phyloP scores from a whole-genome alignment of 2,888 invertebrate species.

The Criorhina ranunculi region DNA sequence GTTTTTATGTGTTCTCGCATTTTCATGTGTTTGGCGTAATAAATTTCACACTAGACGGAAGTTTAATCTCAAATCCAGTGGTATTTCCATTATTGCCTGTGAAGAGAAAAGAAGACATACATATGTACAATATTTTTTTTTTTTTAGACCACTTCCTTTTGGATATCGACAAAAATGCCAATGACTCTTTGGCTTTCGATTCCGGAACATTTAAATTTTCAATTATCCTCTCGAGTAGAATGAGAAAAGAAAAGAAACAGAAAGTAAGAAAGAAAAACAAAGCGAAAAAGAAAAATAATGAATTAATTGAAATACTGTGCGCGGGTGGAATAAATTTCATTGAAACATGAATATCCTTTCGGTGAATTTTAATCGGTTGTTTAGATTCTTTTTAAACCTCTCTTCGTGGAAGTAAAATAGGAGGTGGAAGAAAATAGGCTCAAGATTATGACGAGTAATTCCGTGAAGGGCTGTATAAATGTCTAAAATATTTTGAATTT shows the following conservation, averaged over 20 bases:
- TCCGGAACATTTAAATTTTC: slow-evolving; percentile 47
- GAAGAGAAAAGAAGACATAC: neutral
- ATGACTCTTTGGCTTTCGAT: slow-evolving; percentile 20
- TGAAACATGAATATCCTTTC: slow-evolving; percentile 7
- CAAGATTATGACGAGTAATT: no score
- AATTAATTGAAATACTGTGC: slow-evolving; percentile 54
- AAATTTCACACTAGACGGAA: slow-evolving; percentile 33
- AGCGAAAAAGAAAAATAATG: slow-evolving; percentile 56
- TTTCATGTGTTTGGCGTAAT: slow-evolving; percentile 6
- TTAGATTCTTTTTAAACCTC: neutral
- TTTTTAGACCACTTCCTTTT: neutral
- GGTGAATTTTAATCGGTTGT: slow-evolving; percentile 14
- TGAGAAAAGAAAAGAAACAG: neutral
- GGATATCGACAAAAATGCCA: slow-evolving; percentile 36
- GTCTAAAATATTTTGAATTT: no score
- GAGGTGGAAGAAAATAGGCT: no score
- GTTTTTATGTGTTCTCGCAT: neutral
- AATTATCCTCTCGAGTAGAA: slow-evolving; percentile 26
- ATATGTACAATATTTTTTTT: neutral
- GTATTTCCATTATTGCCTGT: slow-evolving; percentile 22
- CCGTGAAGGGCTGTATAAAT: no score
- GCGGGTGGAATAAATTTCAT: slow-evolving; percentile 24
- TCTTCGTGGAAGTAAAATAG: no score
- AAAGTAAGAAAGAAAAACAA: neutral
- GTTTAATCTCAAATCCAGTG: slow-evolving; percentile 27